Evolutionary conservation across 2,797 vertebrate genomes (phyloP).

Genomic region (Uromys caudimaculatus): DNA sequence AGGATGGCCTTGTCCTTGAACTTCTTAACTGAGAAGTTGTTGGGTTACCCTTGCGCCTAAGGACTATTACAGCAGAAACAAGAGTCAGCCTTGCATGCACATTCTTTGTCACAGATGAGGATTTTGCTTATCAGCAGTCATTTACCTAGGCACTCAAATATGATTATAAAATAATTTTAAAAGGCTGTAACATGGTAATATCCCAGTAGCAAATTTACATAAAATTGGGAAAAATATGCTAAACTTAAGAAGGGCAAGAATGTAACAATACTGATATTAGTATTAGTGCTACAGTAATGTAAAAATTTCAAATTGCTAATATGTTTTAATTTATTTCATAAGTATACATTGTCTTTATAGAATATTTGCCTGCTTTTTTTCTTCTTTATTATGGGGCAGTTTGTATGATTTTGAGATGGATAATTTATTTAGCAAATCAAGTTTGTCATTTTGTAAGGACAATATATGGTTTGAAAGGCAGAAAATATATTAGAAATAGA

Average conservation of each 20-base stretch:
- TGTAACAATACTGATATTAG: not conserved
- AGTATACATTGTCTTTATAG: not conserved
- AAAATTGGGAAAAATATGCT: not conserved
- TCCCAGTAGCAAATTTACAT: not conserved
- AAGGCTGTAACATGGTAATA: not conserved
- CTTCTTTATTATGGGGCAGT: not conserved
- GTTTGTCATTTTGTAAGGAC: not conserved
- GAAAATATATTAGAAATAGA: not conserved
- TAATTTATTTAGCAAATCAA: not conserved
- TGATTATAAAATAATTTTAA: not conserved
- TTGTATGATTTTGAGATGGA: not conserved
- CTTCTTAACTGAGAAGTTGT: not conserved
- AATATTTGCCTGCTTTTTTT: not conserved
- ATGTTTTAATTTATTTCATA: not conserved
- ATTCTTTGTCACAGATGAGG: rapidly evolving
- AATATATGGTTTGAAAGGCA: not conserved
- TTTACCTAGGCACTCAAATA: not conserved
- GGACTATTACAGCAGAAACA: not conserved
- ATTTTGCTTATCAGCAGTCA: not conserved
- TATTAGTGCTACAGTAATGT: not conserved
- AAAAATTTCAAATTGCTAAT: not conserved
- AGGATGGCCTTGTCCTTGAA: not conserved
- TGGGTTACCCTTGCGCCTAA: not conserved
- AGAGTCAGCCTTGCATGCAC: not conserved
- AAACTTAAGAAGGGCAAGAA: not conserved